These are phyloP conservation scores for Setipinna tenuifilis DNA, from an alignment of 2,797 vertebrate species.

Conservation along the genomic window DNA sequence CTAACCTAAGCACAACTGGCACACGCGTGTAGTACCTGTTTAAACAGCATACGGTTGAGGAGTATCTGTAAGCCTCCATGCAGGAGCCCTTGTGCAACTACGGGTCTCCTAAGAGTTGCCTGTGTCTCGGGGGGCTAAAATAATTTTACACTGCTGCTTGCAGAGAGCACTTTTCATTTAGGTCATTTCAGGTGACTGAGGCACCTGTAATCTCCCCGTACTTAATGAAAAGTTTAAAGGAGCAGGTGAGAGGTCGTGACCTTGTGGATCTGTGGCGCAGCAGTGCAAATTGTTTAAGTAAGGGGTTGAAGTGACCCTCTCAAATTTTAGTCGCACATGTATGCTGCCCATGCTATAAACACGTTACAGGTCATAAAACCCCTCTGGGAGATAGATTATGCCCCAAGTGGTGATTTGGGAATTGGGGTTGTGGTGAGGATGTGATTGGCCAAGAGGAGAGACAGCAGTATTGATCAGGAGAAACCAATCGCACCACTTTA, in stretches of 20 bases:
- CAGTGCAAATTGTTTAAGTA: conserved; percentile 86
- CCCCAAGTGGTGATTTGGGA: conserved; percentile 57
- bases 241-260: conserved; percentile 79
- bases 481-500: conserved; percentile 63
- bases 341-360: conserved; percentile 58
- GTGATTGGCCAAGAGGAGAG: conserved; percentile 54
- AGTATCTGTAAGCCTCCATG: conserved; percentile 27
- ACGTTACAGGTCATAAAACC: conserved; percentile 62
- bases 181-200: conserved; percentile 54
- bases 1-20: conserved; percentile 4
- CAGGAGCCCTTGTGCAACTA: conserved; percentile 39
- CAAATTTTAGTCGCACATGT: conserved; percentile 58
- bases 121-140: conserved; percentile 52
- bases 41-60: background rate
- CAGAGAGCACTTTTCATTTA: conserved; percentile 58
- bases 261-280: conserved; percentile 69
- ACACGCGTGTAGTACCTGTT: conserved; percentile 12
- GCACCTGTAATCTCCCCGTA: conserved; percentile 69
- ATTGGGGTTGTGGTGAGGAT: conserved; percentile 16
- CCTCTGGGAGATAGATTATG: conserved; percentile 62
- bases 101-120: conserved; percentile 48
- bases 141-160: conserved; percentile 50
- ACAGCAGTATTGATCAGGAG: conserved; percentile 60
- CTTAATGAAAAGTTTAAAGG: conserved; percentile 85
- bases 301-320: conserved; percentile 80